phyloP scores from a whole-genome alignment of 2,113 vertebrate genomes.

The Sinosuthora webbiana region DNA sequence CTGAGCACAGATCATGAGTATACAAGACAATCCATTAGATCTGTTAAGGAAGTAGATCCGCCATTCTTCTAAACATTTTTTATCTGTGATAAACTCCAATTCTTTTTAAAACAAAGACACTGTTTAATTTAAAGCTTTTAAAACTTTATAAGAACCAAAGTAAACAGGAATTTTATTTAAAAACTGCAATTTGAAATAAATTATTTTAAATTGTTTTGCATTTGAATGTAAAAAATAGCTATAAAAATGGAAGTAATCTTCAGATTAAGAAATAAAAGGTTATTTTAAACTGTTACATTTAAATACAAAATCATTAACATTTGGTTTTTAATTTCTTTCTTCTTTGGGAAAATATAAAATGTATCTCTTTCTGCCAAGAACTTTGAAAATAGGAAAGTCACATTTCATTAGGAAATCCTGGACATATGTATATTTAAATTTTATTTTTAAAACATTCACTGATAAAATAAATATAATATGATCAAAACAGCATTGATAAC shows the following conservation, averaged over 20 bases:
- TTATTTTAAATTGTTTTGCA: background rate
- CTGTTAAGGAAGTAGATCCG: background rate
- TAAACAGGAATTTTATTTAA: background rate
- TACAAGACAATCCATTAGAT: background rate
- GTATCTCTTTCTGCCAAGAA: background rate
- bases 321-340: background rate
- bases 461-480: background rate
- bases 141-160: background rate
- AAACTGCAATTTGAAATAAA: background rate
- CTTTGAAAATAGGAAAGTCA: background rate
- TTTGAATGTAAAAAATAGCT: background rate
- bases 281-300: background rate
- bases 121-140: background rate
- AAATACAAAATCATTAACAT: background rate
- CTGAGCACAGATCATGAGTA: background rate
- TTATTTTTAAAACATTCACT: background rate
- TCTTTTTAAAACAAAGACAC: background rate
- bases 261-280: background rate
- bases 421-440: background rate
- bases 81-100: background rate
- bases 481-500: background rate
- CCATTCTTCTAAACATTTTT: background rate
- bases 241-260: background rate
- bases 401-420: background rate
- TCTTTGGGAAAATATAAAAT: background rate